These are phyloP conservation scores for Buathra laborator DNA, from an alignment of 2,888 invertebrate genomes.

Conservation along the genomic window DNA sequence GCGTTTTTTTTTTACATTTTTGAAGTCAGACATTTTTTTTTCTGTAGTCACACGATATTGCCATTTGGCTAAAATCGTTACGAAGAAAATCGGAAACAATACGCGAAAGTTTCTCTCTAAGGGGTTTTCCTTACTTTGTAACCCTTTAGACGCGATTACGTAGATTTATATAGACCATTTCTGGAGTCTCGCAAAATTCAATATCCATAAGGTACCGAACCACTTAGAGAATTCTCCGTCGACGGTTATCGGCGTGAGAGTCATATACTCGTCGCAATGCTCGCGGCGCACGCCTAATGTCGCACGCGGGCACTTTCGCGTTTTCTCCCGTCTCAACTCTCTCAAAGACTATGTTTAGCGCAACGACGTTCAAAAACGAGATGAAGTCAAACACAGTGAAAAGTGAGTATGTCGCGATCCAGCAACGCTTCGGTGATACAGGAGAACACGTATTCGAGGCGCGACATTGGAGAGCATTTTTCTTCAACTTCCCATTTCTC, in stretches of 20 bases:
- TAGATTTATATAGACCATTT: conserved; percentile 17
- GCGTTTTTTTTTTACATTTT: background rate
- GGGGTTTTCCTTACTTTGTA: background rate
- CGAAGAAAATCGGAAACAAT: background rate
- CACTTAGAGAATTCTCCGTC: conserved; percentile 56
- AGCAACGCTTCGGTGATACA: conserved; percentile 58
- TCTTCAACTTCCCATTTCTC: conserved; percentile 57
- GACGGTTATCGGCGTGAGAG: conserved; percentile 49
- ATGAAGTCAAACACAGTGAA: conserved; percentile 50
- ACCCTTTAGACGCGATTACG: background rate
- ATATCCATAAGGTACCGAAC: conserved; percentile 26
- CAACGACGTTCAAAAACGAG: conserved; percentile 41
- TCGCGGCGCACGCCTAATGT: conserved; percentile 40
- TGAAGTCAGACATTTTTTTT: background rate
- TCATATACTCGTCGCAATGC: conserved; percentile 28
- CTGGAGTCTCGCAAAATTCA: conserved; percentile 17
- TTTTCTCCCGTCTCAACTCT: conserved; percentile 51
- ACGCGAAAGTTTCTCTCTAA: background rate
- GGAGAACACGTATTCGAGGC: conserved; percentile 31
- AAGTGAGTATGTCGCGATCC: conserved; percentile 54
- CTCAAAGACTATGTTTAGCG: conserved; percentile 65
- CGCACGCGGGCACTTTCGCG: conserved; percentile 58
- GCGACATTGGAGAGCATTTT: conserved; percentile 57
- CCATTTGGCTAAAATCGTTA: background rate
- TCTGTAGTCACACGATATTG: background rate